Evolutionary conservation across 2,113 vertebrate species (phyloP).

Genomic region (Thymallus thymallus): DNA sequence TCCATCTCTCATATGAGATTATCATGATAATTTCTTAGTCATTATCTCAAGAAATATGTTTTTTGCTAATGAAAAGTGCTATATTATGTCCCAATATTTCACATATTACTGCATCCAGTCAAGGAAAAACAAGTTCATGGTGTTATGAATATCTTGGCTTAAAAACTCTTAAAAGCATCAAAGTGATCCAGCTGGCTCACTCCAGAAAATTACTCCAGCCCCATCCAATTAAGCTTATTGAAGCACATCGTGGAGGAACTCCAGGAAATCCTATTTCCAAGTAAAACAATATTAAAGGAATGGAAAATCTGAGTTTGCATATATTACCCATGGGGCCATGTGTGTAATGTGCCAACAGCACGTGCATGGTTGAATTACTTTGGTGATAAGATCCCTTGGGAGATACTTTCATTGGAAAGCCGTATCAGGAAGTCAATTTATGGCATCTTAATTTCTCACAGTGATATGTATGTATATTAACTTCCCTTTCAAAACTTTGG

Average conservation of each 20-base stretch:
- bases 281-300: slow-evolving; percentile 16
- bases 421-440: not conserved
- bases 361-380: not conserved
- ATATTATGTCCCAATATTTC: slow-evolving; percentile 4
- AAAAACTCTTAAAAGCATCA: slow-evolving; percentile 7
- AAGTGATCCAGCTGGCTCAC: slow-evolving; percentile 8
- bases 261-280: slow-evolving; percentile 19
- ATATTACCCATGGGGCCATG: not conserved
- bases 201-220: slow-evolving; percentile 15
- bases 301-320: slow-evolving; percentile 15
- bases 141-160: slow-evolving; percentile 3
- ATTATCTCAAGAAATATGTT: slow-evolving; percentile 6
- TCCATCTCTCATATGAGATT: not conserved
- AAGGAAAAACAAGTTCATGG: not conserved
- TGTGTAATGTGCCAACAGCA: not conserved
- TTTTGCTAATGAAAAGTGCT: not conserved
- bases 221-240: slow-evolving; percentile 26
- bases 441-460: not conserved
- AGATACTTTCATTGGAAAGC: not conserved
- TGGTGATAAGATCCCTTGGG: not conserved
- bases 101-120: not conserved
- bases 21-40: slow-evolving; percentile 2
- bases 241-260: slow-evolving; percentile 18
- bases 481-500: not conserved
- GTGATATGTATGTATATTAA: not conserved